Conservation (phyloP, 2,888 invertebrate genomes). For the Mythimna ferrago region DNA sequence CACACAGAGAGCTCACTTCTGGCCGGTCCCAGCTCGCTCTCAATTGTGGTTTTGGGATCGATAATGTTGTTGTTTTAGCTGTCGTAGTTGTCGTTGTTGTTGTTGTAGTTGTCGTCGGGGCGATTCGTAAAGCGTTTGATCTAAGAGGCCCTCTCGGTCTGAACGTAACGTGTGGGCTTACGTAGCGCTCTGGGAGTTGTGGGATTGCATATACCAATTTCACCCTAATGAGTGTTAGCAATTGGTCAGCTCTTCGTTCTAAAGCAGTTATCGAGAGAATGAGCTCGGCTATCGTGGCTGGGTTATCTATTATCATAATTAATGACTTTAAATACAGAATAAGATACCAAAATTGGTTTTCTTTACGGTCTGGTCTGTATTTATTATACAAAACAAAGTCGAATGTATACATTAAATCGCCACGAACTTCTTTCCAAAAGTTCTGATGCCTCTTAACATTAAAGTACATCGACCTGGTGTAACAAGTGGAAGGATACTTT, state of each 20-base stretch:
- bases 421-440: not conserved
- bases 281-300: not conserved
- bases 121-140: no score
- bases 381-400: not conserved
- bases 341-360: slow-evolving; percentile 2
- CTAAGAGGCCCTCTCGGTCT: no score
- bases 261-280: not conserved
- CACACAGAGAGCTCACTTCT: not conserved
- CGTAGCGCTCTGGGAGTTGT: no score
- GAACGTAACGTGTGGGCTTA: no score
- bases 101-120: no score
- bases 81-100: not conserved
- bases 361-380: not conserved
- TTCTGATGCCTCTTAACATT: not conserved
- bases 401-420: not conserved
- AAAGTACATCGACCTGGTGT: not conserved
- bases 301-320: not conserved
- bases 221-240: no score
- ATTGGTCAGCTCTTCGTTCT: no score
- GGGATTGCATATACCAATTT: no score
- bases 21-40: no score
- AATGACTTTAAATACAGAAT: not conserved
- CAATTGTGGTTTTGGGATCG: no score
- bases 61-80: not conserved
- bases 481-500: not conserved